These are phyloP conservation scores for Porites evermanni DNA, from an alignment of 92 coral and sea anemone genomes.

Conservation along the genomic window DNA sequence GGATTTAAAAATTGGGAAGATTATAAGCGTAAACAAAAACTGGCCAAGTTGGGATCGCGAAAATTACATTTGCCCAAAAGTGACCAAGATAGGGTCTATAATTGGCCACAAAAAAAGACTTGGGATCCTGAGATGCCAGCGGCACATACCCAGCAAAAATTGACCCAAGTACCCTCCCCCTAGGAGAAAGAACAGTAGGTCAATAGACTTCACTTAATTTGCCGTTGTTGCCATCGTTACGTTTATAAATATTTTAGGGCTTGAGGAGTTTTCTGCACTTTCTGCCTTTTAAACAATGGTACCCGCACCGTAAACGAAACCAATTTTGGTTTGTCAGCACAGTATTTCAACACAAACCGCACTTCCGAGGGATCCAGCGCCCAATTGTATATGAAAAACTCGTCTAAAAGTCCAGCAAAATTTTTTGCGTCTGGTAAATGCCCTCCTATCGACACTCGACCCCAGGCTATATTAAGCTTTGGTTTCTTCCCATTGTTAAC, in stretches of 20 bases:
- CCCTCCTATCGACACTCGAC: conserved; percentile 88
- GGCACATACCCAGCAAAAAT: no score
- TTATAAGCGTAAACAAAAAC: no score
- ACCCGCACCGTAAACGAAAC: conserved; percentile 98
- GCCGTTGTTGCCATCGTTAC: neutral
- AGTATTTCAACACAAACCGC: conserved; percentile 91
- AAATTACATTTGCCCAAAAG: no score
- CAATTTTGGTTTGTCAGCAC: conserved; percentile 96
- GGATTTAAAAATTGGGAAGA: no score
- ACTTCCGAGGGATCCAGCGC: conserved; percentile 93
- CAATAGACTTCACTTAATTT: neutral
- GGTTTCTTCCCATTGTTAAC: conserved; percentile 69
- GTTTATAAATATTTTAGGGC: conserved; percentile 19
- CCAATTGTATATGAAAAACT: conserved; percentile 98
- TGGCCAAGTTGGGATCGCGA: no score
- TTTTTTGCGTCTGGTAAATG: conserved; percentile 76
- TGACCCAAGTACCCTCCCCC: no score
- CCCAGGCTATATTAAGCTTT: conserved; percentile 82
- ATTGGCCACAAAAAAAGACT: no score
- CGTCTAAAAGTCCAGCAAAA: conserved; percentile 90
- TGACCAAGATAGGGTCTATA: no score
- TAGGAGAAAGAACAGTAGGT: no score
- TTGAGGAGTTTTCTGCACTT: conserved; percentile 29
- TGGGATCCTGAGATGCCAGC: no score
- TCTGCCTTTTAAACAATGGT: conserved; percentile 72